Percentiles rank a stretch among this genome's conserved stretches.
Conservation (phyloP, 2,797 vertebrate species). For the Sebastes iracundus region DNA sequence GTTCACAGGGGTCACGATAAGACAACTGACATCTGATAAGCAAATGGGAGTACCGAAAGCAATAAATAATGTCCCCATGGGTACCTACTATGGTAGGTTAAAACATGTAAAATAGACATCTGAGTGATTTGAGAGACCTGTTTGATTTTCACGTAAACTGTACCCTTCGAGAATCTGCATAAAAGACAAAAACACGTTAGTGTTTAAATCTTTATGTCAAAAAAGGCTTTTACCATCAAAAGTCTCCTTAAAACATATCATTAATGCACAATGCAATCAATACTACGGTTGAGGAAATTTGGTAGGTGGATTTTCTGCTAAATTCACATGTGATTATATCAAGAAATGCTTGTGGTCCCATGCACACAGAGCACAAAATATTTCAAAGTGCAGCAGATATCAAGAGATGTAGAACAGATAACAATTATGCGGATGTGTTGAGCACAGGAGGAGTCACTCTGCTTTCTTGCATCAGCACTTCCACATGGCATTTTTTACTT, state of each 20-base stretch:
- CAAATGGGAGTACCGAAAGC: conserved; percentile 44
- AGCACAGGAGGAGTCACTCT: conserved; percentile 24
- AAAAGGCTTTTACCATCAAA: conserved; percentile 1
- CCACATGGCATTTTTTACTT: conserved; percentile 58
- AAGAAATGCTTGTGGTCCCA: conserved; percentile 6
- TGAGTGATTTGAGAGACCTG: conserved; percentile 25
- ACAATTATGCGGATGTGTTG: conserved; percentile 24
- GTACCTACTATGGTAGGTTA: conserved; percentile 51
- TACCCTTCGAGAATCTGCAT: conserved; percentile 7
- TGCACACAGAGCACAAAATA: conserved; percentile 22
- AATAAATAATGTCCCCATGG: conserved; percentile 13
- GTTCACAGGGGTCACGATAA: conserved; percentile 36
- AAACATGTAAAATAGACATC: conserved; percentile 51
- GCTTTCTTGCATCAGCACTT: conserved; percentile 36
- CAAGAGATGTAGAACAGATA: conserved; percentile 53
- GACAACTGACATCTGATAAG: conserved; percentile 73
- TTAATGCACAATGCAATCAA: neutral
- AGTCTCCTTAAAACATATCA: neutral
- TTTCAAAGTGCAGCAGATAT: conserved; percentile 42
- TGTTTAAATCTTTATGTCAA: neutral
- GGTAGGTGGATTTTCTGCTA: neutral
- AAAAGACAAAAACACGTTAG: conserved; percentile 16
- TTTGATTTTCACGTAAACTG: conserved; percentile 28
- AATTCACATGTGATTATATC: conserved; percentile 1
- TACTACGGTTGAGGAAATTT: neutral